Base-by-base conservation (phyloP, 2,888 invertebrate genomes). In the Fragum whitleyi region DNA sequence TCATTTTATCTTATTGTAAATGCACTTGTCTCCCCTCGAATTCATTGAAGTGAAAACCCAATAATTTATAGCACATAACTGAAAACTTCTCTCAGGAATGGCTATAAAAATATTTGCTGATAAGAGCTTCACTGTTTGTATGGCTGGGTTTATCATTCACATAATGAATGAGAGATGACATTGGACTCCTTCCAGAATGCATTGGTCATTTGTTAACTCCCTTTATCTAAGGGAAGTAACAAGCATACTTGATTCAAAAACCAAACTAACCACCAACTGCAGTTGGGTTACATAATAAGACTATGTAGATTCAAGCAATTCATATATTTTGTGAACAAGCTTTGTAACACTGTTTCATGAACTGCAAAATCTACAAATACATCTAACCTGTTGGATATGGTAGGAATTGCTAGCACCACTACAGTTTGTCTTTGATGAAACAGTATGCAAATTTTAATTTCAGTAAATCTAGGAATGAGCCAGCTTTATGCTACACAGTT, bases 171-270 rank as follows among this genome's bases (percentile, higher is more conserved):
- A 14, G 5, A 47, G 47, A 47, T 19, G 47, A n/a, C 47, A 47
- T 9, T 47, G 5, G 16, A 47, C 47, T 47, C 47, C 47, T 47
- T 47, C 47, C 47, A 19, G 14, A 19, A 32, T 32, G 28, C 16
- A 61, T 36, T 36, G 32, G 32, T 6, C 9, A 36, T 36, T 36
- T 36, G 29, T 61, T 36, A 39, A 65, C 42, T 65, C 65, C 28
- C n/a, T 65, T n/a, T 42, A 65, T 65, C 65, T 26, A 65, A 65
- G 65, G 36, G 65, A 21, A 65, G 65, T 65, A 65, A 65, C 65
- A 42, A n/a, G 36, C 39, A 39, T 26, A 65, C 61, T 32, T 61
- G 61, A 32, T 32, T 32, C 61, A 28, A 61, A 61, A n/a, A 29
- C 61, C 57, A 57, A 57, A 26, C 57, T 57, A 23, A n/a, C 57